phyloP scores from a whole-genome alignment of 1,140 invertebrate species.

The Sminthurides bifidus region DNA sequence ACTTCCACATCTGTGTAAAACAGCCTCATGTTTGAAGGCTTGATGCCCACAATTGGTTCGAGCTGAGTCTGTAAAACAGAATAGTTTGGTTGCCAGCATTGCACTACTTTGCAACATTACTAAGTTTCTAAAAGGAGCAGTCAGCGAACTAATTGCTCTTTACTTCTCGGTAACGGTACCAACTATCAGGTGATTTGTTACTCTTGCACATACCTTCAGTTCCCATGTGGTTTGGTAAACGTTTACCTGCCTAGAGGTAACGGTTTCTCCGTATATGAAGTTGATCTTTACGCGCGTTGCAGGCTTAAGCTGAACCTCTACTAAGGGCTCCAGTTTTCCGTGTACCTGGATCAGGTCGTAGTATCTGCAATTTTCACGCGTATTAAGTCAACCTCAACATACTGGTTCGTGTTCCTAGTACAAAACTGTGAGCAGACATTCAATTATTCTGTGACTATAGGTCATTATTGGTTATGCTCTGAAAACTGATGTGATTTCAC shows the following conservation, averaged over 20 bases:
- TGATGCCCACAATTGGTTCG: slow-evolving; percentile 63
- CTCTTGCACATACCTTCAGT: slow-evolving; percentile 50
- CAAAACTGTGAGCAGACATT: no score
- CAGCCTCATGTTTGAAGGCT: slow-evolving; percentile 67
- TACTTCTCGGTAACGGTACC: no score
- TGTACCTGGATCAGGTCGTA: slow-evolving; percentile 65
- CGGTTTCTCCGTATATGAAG: slow-evolving; percentile 62
- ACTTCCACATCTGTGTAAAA: slow-evolving; percentile 65
- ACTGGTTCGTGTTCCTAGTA: no score
- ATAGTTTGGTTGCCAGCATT: no score
- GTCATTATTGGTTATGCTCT: no score
- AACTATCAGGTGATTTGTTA: no score
- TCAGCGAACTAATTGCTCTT: no score
- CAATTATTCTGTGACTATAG: no score
- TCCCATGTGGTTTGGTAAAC: slow-evolving; percentile 47
- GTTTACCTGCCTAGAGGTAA: slow-evolving; percentile 44
- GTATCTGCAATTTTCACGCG: slow-evolving; percentile 60
- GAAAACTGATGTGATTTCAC: no score
- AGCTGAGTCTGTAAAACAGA: slow-evolving; percentile 36
- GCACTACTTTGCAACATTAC: no score
- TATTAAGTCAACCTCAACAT: no score
- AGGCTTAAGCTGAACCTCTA: slow-evolving; percentile 69
- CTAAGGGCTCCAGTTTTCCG: slow-evolving; percentile 72
- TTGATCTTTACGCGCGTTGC: slow-evolving; percentile 73
- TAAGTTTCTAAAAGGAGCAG: no score